Percentiles rank a stretch among this genome's conserved stretches.
phyloP scores from a whole-genome alignment of 2,113 vertebrate genomes.

The Lampris megalopsis region DNA sequence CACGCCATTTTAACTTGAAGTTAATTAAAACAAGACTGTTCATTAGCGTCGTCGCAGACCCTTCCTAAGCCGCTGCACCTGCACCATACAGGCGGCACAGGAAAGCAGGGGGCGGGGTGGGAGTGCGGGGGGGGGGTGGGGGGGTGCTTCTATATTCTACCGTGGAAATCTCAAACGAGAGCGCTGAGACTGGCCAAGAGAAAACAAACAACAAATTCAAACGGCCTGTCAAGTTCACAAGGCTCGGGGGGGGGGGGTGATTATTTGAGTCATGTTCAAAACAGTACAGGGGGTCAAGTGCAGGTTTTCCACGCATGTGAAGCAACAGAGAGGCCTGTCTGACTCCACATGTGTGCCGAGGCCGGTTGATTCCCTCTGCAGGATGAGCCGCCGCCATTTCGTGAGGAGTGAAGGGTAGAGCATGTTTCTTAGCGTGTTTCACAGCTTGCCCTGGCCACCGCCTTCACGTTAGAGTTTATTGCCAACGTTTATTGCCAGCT shows the following conservation, averaged over 20 bases:
- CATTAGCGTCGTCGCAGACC: conserved; percentile 77
- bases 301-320: conserved; percentile 5
- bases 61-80: conserved; percentile 71
- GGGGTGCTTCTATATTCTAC: conserved; percentile 58
- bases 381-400: conserved; percentile 18
- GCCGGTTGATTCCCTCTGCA: conserved; percentile 8
- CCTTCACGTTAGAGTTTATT: conserved; percentile 19
- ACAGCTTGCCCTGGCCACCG: conserved; percentile 8
- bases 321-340: not conserved
- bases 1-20: conserved; percentile 85
- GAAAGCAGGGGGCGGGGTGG: conserved; percentile 9
- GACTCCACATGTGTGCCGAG: no score
- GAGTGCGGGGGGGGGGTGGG: no score
- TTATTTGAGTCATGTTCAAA: no score
- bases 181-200: conserved; percentile 22
- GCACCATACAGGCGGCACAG: conserved; percentile 63
- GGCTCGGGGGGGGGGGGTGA: no score
- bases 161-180: conserved; percentile 54
- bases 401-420: conserved; percentile 23
- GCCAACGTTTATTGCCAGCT: conserved; percentile 41
- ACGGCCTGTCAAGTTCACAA: not conserved
- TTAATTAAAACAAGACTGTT: conserved; percentile 85
- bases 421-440: conserved; percentile 30
- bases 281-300: not conserved
- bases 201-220: conserved; percentile 51